These are phyloP conservation scores for Phyllostomus hastatus DNA, from an alignment of 2,113 vertebrate genomes.

Conservation along the genomic window DNA sequence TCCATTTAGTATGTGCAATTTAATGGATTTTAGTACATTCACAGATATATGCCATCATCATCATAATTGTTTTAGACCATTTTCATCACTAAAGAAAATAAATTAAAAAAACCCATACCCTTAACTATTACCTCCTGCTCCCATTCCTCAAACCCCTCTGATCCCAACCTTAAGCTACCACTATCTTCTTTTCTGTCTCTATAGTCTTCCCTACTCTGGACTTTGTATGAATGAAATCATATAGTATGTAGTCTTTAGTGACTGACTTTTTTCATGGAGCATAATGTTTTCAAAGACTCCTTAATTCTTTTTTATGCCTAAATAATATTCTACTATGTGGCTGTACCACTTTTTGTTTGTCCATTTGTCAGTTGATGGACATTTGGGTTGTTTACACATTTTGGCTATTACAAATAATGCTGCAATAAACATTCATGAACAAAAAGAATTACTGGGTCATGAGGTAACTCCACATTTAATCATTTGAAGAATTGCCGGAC, in stretches of 20 bases:
- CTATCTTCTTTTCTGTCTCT: background rate
- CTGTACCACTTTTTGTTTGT: no score
- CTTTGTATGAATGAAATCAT: background rate
- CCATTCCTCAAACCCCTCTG: background rate
- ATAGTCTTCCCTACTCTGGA: background rate
- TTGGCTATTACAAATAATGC: background rate
- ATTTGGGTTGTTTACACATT: background rate
- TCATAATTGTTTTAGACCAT: background rate
- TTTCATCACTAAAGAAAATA: background rate
- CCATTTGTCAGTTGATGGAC: no score
- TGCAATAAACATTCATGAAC: background rate
- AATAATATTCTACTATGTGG: no score
- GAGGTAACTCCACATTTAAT: background rate
- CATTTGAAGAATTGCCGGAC: background rate
- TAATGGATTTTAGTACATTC: background rate
- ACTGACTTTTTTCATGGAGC: no score
- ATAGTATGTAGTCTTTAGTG: no score
- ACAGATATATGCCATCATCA: no score
- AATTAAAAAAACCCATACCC: background rate
- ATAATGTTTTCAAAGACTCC: no score
- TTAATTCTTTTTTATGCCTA: no score
- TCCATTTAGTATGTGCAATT: background rate
- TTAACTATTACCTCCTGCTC: background rate
- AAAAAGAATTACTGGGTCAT: background rate
- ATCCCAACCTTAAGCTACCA: background rate